Evolutionary conservation across 2,797 vertebrate species (phyloP).

Genomic region (Hipposideros larvatus): DNA sequence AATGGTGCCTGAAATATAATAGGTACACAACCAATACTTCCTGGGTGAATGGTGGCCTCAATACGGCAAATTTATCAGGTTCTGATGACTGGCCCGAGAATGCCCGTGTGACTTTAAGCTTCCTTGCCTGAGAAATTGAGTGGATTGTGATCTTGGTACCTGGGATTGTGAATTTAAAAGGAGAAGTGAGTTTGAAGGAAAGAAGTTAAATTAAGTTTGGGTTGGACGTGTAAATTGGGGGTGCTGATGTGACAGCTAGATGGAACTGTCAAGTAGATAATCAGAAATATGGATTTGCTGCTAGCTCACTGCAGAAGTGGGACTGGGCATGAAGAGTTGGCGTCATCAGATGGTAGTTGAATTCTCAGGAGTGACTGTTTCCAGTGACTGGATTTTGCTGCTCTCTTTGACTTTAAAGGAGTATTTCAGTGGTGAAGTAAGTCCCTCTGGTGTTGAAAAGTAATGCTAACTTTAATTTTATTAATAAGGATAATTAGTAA

Average conservation of each 20-base stretch:
- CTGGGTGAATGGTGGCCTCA: neutral
- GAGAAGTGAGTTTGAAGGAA: neutral
- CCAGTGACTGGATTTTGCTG: neutral
- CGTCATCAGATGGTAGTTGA: too few species aligned
- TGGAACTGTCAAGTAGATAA: neutral
- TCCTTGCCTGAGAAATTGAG: neutral
- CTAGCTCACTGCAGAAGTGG: neutral
- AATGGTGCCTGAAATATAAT: neutral
- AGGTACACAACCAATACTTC: too few species aligned
- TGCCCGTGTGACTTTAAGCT: neutral
- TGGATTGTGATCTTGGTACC: neutral
- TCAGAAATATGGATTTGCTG: neutral
- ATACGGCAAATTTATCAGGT: neutral
- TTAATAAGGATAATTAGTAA: constrained; percentile 54
- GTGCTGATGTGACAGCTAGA: neutral
- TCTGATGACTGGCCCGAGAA: neutral
- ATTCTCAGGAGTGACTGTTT: neutral
- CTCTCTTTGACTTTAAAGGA: neutral
- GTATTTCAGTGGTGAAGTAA: neutral
- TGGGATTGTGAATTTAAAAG: neutral
- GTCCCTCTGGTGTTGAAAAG: neutral
- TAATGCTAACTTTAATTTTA: constrained; percentile 54
- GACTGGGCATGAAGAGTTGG: accelerated
- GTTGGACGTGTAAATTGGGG: neutral
- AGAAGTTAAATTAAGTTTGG: neutral